A percentile compares a stretch with the other conserved stretches of the same genome.
Evolutionary conservation across 1,140 invertebrate species (phyloP).

Genomic region (Hyphantria cunea): DNA sequence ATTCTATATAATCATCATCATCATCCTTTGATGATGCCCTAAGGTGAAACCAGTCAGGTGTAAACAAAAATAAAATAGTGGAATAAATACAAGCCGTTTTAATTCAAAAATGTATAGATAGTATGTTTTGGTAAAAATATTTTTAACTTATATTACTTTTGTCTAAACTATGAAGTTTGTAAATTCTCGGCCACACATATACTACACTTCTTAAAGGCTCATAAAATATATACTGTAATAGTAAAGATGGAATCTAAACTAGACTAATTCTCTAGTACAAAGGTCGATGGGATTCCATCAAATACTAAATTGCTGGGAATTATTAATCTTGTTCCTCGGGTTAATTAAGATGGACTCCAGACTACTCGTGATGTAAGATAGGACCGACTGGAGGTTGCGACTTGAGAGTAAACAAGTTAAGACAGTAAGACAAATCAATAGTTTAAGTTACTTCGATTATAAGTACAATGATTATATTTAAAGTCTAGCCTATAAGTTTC

Average conservation of each 20-base stretch:
- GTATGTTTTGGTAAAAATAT: neutral
- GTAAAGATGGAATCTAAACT: neutral
- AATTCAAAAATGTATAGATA: too few species aligned
- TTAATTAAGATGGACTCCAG: constrained; percentile 40
- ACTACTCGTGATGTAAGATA: constrained; percentile 38
- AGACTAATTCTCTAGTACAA: constrained; percentile 8
- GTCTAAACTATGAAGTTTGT: too few species aligned
- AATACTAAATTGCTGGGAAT: constrained; percentile 41
- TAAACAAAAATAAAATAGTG: too few species aligned
- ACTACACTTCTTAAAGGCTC: neutral
- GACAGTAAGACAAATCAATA: constrained; percentile 4
- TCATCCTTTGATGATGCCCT: too few species aligned
- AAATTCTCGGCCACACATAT: too few species aligned
- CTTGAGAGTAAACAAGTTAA: neutral
- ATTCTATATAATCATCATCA: too few species aligned
- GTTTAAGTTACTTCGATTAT: neutral
- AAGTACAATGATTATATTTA: neutral
- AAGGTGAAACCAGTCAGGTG: too few species aligned
- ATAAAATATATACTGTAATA: neutral
- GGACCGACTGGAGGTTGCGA: constrained; percentile 4
- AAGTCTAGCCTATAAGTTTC: neutral
- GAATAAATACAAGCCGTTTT: too few species aligned
- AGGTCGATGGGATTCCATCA: constrained; percentile 30
- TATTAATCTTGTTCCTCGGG: constrained; percentile 38
- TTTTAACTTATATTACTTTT: neutral